These are phyloP conservation scores for Phrynosoma blainvillii DNA, from an alignment of 2,113 vertebrate genomes.

Conservation along the genomic window DNA sequence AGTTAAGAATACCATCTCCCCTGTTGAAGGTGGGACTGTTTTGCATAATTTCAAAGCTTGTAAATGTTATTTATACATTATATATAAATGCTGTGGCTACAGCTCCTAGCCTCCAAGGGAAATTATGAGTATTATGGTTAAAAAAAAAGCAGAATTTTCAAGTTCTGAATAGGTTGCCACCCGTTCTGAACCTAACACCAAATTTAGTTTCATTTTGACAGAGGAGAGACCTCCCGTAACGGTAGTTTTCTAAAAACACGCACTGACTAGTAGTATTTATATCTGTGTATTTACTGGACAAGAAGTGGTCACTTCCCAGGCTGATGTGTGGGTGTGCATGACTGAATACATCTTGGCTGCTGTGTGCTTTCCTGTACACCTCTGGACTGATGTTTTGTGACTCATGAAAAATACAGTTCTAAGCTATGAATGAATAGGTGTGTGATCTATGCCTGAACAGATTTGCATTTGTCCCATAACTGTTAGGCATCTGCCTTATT, in stretches of 20 bases:
- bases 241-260: background rate
- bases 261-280: conserved; percentile 5
- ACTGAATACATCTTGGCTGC: background rate
- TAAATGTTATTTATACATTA: too few relatives aligned
- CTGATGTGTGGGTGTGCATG: conserved; percentile 2
- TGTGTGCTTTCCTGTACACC: background rate
- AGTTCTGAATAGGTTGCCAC: background rate
- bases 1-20: too few relatives aligned
- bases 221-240: background rate
- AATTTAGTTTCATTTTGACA: background rate
- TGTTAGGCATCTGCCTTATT: background rate
- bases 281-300: conserved; percentile 14
- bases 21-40: too few relatives aligned
- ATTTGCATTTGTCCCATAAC: background rate
- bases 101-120: background rate
- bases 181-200: background rate
- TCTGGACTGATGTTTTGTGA: conserved; percentile 6
- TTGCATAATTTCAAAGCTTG: too few relatives aligned
- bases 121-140: background rate
- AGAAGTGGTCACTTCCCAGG: background rate
- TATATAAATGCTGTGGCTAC: too few relatives aligned
- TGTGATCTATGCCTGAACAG: background rate
- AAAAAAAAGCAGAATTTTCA: background rate
- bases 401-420: conserved; percentile 3
- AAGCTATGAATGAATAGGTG: conserved; percentile 5